phyloP scores from a whole-genome alignment of 2,797 vertebrate species.

The Falco novaeseelandiae region DNA sequence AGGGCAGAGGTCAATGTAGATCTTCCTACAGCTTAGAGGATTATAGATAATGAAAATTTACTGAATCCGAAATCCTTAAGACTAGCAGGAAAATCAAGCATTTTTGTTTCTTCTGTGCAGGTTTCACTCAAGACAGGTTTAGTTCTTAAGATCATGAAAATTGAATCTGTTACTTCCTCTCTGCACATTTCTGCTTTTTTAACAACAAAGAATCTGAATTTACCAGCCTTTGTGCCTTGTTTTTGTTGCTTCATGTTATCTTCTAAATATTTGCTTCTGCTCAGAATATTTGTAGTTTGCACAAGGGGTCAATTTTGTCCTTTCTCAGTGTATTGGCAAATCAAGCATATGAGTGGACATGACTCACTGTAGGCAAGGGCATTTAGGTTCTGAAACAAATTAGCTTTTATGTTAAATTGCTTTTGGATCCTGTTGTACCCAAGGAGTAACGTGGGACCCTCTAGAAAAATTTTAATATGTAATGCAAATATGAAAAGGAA shows the following conservation, averaged over 20 bases:
- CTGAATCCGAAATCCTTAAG: neutral
- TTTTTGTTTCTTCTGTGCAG: neutral
- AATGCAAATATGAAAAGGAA: neutral
- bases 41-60: neutral
- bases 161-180: neutral
- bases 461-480: neutral
- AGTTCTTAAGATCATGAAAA: neutral
- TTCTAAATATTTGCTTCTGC: neutral
- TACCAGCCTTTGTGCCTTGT: neutral
- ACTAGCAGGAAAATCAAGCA: neutral
- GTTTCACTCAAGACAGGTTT: neutral
- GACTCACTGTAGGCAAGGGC: neutral
- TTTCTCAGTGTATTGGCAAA: neutral
- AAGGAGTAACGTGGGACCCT: neutral
- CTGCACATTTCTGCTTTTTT: neutral
- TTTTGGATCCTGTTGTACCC: neutral
- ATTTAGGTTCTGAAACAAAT: neutral
- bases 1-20: neutral
- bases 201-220: neutral
- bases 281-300: neutral
- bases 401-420: neutral
- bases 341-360: neutral
- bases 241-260: neutral
- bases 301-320: neutral
- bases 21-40: neutral